Conservation (phyloP, 2,888 invertebrate genomes). For the Nomada goodeniana region DNA sequence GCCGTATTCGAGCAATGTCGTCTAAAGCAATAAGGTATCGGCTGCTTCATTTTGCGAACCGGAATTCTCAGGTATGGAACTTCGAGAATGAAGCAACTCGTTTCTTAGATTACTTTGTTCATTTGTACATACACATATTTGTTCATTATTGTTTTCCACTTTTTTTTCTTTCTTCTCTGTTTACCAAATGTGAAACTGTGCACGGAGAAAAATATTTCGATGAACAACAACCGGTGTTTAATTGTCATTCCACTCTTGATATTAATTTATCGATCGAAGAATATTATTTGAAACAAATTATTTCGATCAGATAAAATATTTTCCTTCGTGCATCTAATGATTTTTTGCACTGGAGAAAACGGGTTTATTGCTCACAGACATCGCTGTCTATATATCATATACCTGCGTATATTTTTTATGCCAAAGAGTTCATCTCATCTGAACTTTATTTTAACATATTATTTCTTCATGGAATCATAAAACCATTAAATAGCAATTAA, state of each 20-base stretch:
- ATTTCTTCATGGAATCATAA: constrained; percentile 23
- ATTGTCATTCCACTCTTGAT: background rate
- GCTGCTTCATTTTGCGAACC: constrained; percentile 76
- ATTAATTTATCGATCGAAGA: background rate
- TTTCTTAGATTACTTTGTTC: constrained; percentile 44
- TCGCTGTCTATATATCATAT: background rate
- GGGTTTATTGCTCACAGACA: constrained; percentile 56
- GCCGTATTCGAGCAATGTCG: constrained; percentile 72
- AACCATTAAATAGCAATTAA: background rate
- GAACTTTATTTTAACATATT: constrained; percentile 52
- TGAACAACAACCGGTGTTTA: background rate
- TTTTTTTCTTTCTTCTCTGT: constrained; percentile 27
- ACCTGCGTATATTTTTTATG: constrained; percentile 13
- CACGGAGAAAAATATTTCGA: constrained; percentile 60
- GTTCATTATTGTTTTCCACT: constrained; percentile 58
- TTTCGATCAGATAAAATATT: constrained; percentile 38
- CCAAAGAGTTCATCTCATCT: constrained; percentile 18
- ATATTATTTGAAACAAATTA: background rate
- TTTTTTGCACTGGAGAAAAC: constrained; percentile 63
- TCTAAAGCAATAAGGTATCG: constrained; percentile 72
- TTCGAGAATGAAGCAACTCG: constrained; percentile 49
- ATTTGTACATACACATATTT: constrained; percentile 11
- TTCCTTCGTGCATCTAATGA: constrained; percentile 49
- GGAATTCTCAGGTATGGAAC: constrained; percentile 80
- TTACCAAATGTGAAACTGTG: constrained; percentile 30